Base-by-base conservation (phyloP, 2,113 vertebrate species). In the Notothenia rossii region DNA sequence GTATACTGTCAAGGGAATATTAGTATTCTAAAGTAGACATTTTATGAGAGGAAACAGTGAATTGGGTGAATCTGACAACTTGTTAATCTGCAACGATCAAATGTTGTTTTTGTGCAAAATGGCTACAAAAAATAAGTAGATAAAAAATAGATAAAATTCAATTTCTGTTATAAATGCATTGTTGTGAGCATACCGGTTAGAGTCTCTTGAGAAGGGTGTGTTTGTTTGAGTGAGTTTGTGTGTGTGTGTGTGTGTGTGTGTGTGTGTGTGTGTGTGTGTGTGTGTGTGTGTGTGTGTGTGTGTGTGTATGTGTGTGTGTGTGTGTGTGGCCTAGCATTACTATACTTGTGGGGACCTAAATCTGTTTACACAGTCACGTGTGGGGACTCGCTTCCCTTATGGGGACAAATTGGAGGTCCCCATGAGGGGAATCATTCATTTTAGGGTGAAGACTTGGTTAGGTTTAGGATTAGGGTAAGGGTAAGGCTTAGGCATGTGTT, bases 211-310 rank as follows among this genome's bases (percentile, higher is more conserved):
- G 13, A 6, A 43, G n/a, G 43, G 7, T 40, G 36, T 40, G 36
- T 40, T 3, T 29, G 29, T 29, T 25, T 25, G 25, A 25, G 7
- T 36, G 33, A 1, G 33, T 36, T 0, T 36, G 36, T 36, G 36
- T 36, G 36, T 36, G 36, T 53, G 60, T 40, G 36, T n/a, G 20
- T 46, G 33, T 59, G 64, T 54, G 72, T 1, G 69, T 22, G 7
- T 14, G 51, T 53, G 69, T n/a, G 72, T 45, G 51, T 46, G 20
- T 43, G 64, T 18, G 15, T 7, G 54, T 71, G 20, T 22, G 13
- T 64, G 51, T 66, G 63, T 46, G 17, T 36, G 66, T 36, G 58
- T 33, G 59, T n/a, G 58, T 40, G 33, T 61, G 58, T 40, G 58
- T 60, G 58, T 60, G 33, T 60, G 58, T 60, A 29, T 36, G 25